Percentiles rank a stretch among this genome's conserved stretches.
These are phyloP conservation scores for Ephestia elutella DNA, from an alignment of 1,140 invertebrate species.

Conservation along the genomic window DNA sequence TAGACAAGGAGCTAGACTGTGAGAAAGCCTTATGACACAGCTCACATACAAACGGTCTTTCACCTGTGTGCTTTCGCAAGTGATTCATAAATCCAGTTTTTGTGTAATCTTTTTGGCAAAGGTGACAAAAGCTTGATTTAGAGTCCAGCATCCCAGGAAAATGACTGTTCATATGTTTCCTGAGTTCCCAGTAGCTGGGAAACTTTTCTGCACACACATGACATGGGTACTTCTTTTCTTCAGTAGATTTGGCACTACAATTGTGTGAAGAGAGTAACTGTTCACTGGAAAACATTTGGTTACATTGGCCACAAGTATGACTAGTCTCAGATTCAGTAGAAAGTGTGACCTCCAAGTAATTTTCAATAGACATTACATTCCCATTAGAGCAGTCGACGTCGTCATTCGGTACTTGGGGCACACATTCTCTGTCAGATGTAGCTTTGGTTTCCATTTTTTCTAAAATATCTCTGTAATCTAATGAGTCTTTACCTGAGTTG, in stretches of 20 bases:
- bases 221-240: conserved; percentile 70
- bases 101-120: conserved; percentile 73
- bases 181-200: conserved; percentile 69
- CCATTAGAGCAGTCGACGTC: conserved; percentile 68
- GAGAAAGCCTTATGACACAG: conserved; percentile 78
- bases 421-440: conserved; percentile 48
- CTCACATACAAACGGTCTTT: conserved; percentile 82
- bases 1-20: conserved; percentile 76
- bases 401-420: conserved; percentile 45
- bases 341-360: conserved; percentile 71
- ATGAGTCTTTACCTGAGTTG: conserved; percentile 53
- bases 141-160: conserved; percentile 73
- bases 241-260: conserved; percentile 61
- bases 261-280: conserved; percentile 55
- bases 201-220: conserved; percentile 72
- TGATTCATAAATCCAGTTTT: conserved; percentile 78
- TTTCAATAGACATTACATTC: conserved; percentile 72
- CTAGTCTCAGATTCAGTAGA: conserved; percentile 72
- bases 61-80: conserved; percentile 90
- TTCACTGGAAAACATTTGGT: conserved; percentile 68
- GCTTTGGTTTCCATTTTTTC: conserved; percentile 67
- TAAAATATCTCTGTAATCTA: conserved; percentile 58
- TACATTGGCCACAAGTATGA: conserved; percentile 67
- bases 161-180: conserved; percentile 71
- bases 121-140: conserved; percentile 72